Evolutionary conservation across 2,888 invertebrate genomes (phyloP), one percentile per base, ranked within the genome.

Genomic region (Morpho helenor): DNA sequence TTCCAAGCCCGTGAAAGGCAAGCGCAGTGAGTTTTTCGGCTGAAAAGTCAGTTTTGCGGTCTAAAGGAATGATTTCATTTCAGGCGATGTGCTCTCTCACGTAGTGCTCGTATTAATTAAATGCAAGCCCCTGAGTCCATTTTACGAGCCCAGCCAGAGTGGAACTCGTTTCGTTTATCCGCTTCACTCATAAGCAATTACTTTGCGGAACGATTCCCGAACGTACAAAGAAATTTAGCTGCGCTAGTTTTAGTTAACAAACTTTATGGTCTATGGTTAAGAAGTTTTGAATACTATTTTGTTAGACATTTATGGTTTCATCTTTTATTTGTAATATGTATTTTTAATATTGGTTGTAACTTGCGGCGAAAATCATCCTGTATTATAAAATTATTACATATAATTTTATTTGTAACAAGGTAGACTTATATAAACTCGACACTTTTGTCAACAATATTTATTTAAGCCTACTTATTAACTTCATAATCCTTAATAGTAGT

Each of bases 171-270:
- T 75, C 84, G 86, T 82, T 88, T 85, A 87, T 87, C 85, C 87
- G 80, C 82, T 83, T 81, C 80, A 85, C 86, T 88, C 87, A 87
- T 87, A 87, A 88, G 88, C 88, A 87, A 88, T 87, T 88, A 88
- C 83, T 87, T 84, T 80, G 76, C 74, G 76, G 79, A 86, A 86
- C 80, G 84, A 75, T 78, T 80, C 76, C 75, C 74, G 75, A 79
- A 80, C 81, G 81, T 78, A 81, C 73, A 84, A 86, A 86, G 83
- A 84, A 85, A 84, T 86, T 85, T 84, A 16, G 80, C 84, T 22
- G 47, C 54, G 45, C 39, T 40, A 39, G 52, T 40, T 52, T 46
- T 22, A 46, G 46, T 41, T 22, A 45, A 46, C 52, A 42, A 54
- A 48, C 54, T 48, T 48, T 41, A 8, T 48, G 45, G 54, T 22